Evolutionary conservation across 2,888 invertebrate species (phyloP).

Genomic region (Cataglyphis albicans): DNA sequence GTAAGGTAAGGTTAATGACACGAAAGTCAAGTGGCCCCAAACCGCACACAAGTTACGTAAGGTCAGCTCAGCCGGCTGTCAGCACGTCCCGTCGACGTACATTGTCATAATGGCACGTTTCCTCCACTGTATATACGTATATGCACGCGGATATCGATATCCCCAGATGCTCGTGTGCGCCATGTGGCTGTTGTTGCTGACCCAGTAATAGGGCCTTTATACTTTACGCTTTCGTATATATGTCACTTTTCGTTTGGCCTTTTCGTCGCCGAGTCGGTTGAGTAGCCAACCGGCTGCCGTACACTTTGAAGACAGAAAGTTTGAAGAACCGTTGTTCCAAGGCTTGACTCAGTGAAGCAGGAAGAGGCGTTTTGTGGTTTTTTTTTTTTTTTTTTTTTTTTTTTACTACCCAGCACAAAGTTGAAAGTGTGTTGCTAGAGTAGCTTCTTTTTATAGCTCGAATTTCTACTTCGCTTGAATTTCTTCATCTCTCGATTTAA

Average conservation of each 20-base stretch:
- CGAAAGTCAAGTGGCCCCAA: slow-evolving; percentile 80
- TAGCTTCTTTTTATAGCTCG: neutral
- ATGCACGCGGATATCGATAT: neutral
- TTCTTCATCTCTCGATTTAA: slow-evolving; percentile 16
- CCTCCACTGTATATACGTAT: slow-evolving; percentile 16
- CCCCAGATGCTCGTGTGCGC: slow-evolving; percentile 26
- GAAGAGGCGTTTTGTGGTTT: slow-evolving; percentile 48
- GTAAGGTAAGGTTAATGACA: slow-evolving; percentile 80
- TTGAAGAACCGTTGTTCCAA: slow-evolving; percentile 55
- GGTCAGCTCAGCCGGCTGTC: slow-evolving; percentile 64
- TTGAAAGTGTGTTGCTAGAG: slow-evolving; percentile 48
- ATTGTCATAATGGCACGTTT: slow-evolving; percentile 44
- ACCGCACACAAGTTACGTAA: slow-evolving; percentile 77
- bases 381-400: slow-evolving; percentile 42
- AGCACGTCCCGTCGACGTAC: slow-evolving; percentile 14
- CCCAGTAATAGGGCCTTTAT: slow-evolving; percentile 32
- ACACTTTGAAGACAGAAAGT: slow-evolving; percentile 40
- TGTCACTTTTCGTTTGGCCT: slow-evolving; percentile 18
- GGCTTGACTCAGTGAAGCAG: slow-evolving; percentile 41
- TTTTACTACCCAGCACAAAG: slow-evolving; percentile 18
- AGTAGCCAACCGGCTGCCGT: slow-evolving; percentile 42
- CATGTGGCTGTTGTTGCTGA: slow-evolving; percentile 23
- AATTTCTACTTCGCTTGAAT: neutral
- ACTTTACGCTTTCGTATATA: slow-evolving; percentile 11
- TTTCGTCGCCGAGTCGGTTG: slow-evolving; percentile 37